Conservation (phyloP, 2,888 invertebrate species). For the Artemia sinica region DNA sequence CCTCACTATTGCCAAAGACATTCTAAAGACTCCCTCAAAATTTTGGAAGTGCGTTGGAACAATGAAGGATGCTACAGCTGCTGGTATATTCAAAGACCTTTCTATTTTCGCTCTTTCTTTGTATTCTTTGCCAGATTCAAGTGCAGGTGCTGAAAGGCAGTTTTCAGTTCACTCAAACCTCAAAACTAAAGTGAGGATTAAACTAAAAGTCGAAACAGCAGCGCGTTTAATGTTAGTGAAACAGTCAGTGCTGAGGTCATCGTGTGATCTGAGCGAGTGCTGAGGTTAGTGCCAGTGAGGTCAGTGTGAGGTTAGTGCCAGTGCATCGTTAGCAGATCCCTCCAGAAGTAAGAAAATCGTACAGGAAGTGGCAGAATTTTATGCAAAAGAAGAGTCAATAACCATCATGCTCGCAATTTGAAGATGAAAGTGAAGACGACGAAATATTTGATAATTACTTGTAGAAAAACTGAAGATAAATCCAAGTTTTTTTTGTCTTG, state of each 20-base stretch:
- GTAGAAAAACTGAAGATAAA: not conserved
- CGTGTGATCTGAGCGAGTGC: no score
- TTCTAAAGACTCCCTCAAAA: conserved; percentile 5
- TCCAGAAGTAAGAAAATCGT: conserved; percentile 10
- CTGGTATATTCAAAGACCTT: no score
- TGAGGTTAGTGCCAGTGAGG: no score
- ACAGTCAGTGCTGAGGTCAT: conserved; percentile 12
- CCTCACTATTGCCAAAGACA: not conserved
- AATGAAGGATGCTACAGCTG: not conserved
- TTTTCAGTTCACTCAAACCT: not conserved
- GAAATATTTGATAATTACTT: not conserved
- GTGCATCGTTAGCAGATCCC: conserved; percentile 12
- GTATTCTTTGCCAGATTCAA: no score
- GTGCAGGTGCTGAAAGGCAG: no score
- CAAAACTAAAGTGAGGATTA: conserved; percentile 11
- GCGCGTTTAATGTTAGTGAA: conserved; percentile 12
- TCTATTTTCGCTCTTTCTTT: no score
- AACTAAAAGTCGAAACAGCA: conserved; percentile 5
- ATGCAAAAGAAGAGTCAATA: no score
- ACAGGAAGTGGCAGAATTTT: no score
- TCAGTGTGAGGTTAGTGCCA: no score
- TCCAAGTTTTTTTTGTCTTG: no score
- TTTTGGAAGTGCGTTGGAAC: conserved; percentile 13
- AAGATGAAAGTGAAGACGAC: no score
- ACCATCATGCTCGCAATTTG: no score